phyloP scores from a whole-genome alignment of 1,140 invertebrate species.

The Teleopsis dalmanni region DNA sequence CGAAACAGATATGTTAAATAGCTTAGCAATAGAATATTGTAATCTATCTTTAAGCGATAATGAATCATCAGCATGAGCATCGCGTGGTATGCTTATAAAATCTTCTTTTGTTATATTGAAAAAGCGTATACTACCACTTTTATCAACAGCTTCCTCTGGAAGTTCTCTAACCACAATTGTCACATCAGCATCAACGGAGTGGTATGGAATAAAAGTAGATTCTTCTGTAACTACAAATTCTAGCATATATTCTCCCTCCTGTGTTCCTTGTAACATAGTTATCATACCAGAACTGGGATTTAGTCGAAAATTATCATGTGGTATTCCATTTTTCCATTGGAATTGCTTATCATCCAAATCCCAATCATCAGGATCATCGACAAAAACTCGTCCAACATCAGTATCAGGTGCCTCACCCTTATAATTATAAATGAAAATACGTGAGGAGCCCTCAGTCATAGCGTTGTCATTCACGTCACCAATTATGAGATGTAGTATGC shows the following conservation, averaged over 20 bases:
- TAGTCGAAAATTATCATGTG: conserved; percentile 58
- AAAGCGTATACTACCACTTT: conserved; percentile 83
- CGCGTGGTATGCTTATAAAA: conserved; percentile 61
- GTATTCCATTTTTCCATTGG: conserved; percentile 50
- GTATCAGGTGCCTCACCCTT: conserved; percentile 66
- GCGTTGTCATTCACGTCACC: conserved; percentile 85
- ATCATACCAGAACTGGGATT: conserved; percentile 72
- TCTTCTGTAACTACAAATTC: conserved; percentile 66
- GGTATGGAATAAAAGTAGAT: conserved; percentile 45
- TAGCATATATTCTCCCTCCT: conserved; percentile 60
- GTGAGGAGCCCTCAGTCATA: conserved; percentile 72
- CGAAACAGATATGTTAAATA: conserved; percentile 66
- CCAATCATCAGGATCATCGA: conserved; percentile 88
- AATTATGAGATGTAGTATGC: conserved; percentile 75
- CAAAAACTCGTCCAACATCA: conserved; percentile 82
- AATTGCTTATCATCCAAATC: conserved; percentile 85
- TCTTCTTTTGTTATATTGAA: conserved; percentile 72
- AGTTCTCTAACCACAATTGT: conserved; percentile 78
- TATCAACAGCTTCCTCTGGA: conserved; percentile 79
- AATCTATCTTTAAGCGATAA: conserved; percentile 68
- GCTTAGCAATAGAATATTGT: conserved; percentile 57
- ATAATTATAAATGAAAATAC: conserved; percentile 89
- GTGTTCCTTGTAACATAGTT: conserved; percentile 64
- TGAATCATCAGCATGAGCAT: conserved; percentile 48
- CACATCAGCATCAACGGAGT: conserved; percentile 69